phyloP scores from a whole-genome alignment of 2,113 vertebrate genomes.

The Mus spicilegus region DNA sequence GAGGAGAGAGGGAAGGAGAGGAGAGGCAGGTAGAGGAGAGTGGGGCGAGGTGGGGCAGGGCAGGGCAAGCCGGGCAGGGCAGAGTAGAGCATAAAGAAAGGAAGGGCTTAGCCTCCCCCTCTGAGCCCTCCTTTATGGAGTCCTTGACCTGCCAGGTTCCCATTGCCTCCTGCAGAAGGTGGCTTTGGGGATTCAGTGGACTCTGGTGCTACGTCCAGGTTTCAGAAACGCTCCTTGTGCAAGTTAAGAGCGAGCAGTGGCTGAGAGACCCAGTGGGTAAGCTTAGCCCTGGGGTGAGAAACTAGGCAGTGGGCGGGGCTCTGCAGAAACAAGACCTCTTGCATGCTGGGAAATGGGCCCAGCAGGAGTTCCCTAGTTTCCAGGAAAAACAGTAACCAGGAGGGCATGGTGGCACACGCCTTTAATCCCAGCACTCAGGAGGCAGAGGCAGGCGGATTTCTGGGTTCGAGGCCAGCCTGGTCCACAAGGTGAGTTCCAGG shows the following conservation, averaged over 20 bases:
- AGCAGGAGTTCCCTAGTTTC: background rate
- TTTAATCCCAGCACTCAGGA: too few species aligned
- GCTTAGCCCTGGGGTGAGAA: background rate
- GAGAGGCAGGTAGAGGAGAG: background rate
- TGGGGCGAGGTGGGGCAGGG: rapidly evolving
- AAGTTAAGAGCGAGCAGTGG: background rate
- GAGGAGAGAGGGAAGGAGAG: background rate
- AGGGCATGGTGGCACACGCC: too few species aligned
- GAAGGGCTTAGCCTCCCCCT: background rate
- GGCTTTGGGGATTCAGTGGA: background rate
- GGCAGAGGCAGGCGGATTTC: too few species aligned
- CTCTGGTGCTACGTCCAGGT: background rate
- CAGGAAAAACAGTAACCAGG: background rate
- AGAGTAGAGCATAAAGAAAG: background rate
- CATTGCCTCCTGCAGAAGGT: background rate
- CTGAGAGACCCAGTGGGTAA: rapidly evolving
- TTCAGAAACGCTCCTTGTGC: background rate
- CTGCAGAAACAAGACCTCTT: background rate
- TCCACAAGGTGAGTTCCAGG: too few species aligned
- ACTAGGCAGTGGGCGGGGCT: background rate
- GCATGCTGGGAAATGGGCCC: background rate
- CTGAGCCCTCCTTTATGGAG: background rate
- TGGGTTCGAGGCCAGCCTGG: too few species aligned
- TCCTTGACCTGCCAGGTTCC: background rate
- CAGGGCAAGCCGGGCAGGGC: background rate